Percentiles rank a stretch among this genome's conserved stretches.
Evolutionary conservation across 2,797 vertebrate genomes (phyloP).

Genomic region (Acrocephalus scirpaceus): DNA sequence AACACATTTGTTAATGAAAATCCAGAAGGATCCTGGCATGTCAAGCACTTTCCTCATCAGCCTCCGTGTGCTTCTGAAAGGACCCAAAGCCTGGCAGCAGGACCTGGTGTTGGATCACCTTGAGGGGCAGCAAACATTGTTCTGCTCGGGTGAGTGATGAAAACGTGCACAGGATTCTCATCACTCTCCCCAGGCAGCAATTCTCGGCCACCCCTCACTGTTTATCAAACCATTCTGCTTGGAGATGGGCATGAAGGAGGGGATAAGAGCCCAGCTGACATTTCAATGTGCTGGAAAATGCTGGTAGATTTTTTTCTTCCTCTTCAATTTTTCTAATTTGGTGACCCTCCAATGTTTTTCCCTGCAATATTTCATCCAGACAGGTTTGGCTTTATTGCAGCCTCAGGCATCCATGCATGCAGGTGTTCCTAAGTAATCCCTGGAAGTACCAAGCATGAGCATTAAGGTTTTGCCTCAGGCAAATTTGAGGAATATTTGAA

Average conservation of each 20-base stretch:
- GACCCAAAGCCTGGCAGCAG: slow-evolving; percentile 4
- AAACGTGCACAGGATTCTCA: neutral
- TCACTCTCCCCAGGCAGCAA: neutral
- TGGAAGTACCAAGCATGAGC: neutral
- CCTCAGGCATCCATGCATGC: neutral
- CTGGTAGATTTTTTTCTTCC: neutral
- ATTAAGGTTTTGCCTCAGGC: slow-evolving; percentile 13
- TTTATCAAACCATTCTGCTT: neutral
- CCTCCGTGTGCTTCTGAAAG: neutral
- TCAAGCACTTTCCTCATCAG: neutral
- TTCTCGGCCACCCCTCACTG: neutral
- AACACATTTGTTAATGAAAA: slow-evolving; percentile 1
- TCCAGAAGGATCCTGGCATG: neutral
- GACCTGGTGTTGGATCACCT: neutral
- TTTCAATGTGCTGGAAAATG: neutral
- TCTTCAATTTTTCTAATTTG: neutral
- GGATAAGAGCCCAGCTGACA: neutral
- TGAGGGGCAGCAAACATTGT: neutral
- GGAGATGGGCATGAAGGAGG: neutral
- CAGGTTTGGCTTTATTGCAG: slow-evolving; percentile 28
- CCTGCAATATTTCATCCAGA: slow-evolving; percentile 7
- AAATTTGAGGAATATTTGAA: slow-evolving; percentile 6
- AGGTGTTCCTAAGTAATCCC: slow-evolving; percentile 25
- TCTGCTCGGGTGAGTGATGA: neutral
- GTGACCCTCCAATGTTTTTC: neutral